Evolutionary conservation across 2,888 invertebrate genomes (phyloP).

Genomic region (Heliothis peltigera): DNA sequence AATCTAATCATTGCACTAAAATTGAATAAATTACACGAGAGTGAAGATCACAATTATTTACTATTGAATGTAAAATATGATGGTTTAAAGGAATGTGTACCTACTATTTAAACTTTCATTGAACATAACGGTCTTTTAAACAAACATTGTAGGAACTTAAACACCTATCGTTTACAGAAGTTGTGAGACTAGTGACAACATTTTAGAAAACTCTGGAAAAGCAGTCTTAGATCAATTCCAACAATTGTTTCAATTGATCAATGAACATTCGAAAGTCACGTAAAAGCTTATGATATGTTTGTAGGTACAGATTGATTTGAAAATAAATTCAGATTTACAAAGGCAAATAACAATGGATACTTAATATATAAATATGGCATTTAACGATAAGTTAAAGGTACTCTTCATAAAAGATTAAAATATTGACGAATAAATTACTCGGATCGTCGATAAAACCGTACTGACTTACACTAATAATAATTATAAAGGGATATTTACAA

Average conservation of each 20-base stretch:
- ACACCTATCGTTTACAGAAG: constrained; percentile 67
- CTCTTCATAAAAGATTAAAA: constrained; percentile 85
- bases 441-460: constrained; percentile 85
- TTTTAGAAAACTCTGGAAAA: constrained; percentile 78
- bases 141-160: constrained; percentile 74
- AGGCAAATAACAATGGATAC: constrained; percentile 80
- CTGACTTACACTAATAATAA: constrained; percentile 76
- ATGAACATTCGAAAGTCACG: constrained; percentile 57
- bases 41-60: constrained; percentile 80
- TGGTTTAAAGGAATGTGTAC: constrained; percentile 69
- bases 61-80: constrained; percentile 71
- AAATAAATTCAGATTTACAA: constrained; percentile 72
- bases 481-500: constrained; percentile 88
- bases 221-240: constrained; percentile 89
- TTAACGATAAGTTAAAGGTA: constrained; percentile 88
- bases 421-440: constrained; percentile 87
- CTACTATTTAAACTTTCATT: constrained; percentile 71
- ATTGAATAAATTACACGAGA: constrained; percentile 87
- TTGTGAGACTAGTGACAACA: constrained; percentile 66
- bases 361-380: constrained; percentile 89
- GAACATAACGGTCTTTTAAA: constrained; percentile 63
- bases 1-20: constrained; percentile 89
- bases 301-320: constrained; percentile 72
- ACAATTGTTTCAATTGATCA: constrained; percentile 72
- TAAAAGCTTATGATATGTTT: constrained; percentile 77